Percentiles rank a stretch among this genome's conserved stretches.
Evolutionary conservation across 2,113 vertebrate species (phyloP).

Genomic region (Petrocephalus microphthalmus): DNA sequence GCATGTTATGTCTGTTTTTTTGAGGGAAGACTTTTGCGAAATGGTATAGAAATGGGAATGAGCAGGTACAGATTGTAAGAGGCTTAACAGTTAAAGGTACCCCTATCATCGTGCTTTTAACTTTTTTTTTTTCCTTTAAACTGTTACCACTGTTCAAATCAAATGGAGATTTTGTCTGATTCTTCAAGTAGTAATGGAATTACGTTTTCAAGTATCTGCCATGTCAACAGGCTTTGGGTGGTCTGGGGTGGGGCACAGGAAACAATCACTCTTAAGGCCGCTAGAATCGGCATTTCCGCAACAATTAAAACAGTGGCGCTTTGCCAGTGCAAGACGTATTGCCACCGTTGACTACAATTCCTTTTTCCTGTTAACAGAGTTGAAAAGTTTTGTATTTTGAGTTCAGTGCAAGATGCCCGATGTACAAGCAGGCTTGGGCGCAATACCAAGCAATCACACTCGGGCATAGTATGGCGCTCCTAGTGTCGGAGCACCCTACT

Average conservation of each 20-base stretch:
- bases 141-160: background rate
- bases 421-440: background rate
- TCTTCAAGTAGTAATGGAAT: background rate
- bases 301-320: background rate
- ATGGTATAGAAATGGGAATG: background rate
- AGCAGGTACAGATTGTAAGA: background rate
- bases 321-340: background rate
- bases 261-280: background rate
- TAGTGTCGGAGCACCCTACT: background rate
- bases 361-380: background rate
- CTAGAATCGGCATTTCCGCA: background rate
- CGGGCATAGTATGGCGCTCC: background rate
- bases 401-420: background rate
- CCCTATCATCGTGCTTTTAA: background rate
- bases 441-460: background rate
- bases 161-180: background rate
- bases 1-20: background rate
- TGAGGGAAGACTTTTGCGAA: background rate
- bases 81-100: background rate
- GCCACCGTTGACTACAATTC: background rate
- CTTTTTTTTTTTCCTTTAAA: background rate
- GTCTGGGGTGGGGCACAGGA: background rate
- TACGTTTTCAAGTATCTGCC: background rate
- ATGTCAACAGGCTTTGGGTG: background rate
- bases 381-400: background rate